These are phyloP conservation scores for Mesorhabditis belari DNA, from an alignment of 2,888 invertebrate species.

Conservation along the genomic window DNA sequence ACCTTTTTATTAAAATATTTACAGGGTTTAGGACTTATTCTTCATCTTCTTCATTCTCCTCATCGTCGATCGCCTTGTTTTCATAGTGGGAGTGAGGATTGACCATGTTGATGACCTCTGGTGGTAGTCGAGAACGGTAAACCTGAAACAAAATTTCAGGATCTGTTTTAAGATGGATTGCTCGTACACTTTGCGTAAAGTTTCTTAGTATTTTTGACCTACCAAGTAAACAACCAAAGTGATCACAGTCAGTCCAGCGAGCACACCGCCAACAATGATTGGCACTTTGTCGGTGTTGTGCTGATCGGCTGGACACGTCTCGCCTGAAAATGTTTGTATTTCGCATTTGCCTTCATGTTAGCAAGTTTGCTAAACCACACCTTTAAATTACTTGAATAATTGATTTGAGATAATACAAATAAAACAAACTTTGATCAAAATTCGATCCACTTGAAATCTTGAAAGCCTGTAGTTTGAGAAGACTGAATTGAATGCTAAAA, in stretches of 20 bases:
- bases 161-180: neutral
- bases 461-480: constrained; percentile 22
- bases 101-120: constrained; percentile 24
- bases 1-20: too few relatives aligned
- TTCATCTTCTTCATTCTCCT: constrained; percentile 5
- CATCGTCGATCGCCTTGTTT: constrained; percentile 9
- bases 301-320: constrained; percentile 27
- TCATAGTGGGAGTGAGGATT: constrained; percentile 24
- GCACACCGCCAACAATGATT: constrained; percentile 24
- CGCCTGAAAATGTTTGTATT: constrained; percentile 12
- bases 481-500: constrained; percentile 23
- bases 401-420: constrained; percentile 11
- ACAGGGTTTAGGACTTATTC: too few relatives aligned
- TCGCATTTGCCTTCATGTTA: too few relatives aligned
- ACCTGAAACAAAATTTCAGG: constrained; percentile 13
- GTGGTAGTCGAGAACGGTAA: constrained; percentile 28
- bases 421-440: constrained; percentile 14
- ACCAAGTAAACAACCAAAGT: constrained; percentile 29
- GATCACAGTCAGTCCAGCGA: constrained; percentile 26
- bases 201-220: neutral
- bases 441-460: constrained; percentile 1
- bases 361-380: too few relatives aligned
- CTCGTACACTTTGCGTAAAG: neutral
- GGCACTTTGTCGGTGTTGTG: constrained; percentile 25
- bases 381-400: too few relatives aligned